Evolutionary conservation across 1,140 invertebrate genomes (phyloP).

Genomic region (Akabosia matsudoensis): DNA sequence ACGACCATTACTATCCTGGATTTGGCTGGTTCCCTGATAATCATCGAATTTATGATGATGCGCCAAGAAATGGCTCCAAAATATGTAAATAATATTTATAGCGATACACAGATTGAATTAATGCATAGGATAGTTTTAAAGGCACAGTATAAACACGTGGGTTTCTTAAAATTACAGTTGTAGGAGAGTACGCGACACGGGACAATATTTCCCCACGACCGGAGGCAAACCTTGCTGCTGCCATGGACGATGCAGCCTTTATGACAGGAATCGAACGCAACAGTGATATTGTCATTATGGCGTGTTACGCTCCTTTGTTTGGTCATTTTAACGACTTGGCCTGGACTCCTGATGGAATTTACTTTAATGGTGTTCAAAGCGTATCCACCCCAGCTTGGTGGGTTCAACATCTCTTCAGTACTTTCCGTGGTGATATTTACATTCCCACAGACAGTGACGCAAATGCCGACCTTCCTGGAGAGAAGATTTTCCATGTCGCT

Average conservation of each 20-base stretch:
- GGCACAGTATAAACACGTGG: background rate
- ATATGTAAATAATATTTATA: background rate
- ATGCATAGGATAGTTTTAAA: background rate
- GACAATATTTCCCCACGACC: background rate
- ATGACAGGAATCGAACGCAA: constrained; percentile 9
- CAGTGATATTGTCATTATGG: constrained; percentile 12
- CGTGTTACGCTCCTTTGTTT: constrained; percentile 9
- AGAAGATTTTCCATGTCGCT: constrained; percentile 9
- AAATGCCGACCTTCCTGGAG: background rate
- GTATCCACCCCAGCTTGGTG: background rate
- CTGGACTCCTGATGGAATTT: background rate
- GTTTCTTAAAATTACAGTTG: background rate
- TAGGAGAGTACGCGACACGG: background rate
- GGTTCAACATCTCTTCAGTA: constrained; percentile 7
- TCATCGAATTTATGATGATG: background rate
- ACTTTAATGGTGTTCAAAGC: background rate
- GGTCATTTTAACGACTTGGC: background rate
- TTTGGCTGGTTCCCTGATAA: constrained; percentile 17
- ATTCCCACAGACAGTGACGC: background rate
- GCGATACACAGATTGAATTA: background rate
- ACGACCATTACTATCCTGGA: background rate
- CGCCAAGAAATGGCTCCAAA: constrained; percentile 11
- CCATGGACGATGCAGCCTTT: constrained; percentile 6
- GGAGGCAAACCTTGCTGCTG: background rate
- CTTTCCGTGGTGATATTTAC: background rate